A percentile compares a stretch with the other conserved stretches of the same genome.
Conservation (phyloP, 2,797 vertebrate species). For the Alca torda region DNA sequence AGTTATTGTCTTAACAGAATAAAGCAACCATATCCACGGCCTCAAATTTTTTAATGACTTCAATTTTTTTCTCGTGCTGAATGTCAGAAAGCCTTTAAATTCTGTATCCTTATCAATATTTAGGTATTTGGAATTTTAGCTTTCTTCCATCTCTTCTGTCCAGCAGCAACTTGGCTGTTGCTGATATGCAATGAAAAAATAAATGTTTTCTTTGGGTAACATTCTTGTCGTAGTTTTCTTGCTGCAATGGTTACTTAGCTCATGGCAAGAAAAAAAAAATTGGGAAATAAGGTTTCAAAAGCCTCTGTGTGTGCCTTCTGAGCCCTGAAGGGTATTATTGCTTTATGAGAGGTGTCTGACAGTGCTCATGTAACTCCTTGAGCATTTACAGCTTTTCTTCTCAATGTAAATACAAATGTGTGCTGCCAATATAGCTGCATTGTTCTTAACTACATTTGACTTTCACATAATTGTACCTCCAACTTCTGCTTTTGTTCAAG, state of each 20-base stretch:
- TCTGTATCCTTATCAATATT: neutral
- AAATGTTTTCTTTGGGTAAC: neutral
- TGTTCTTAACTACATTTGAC: neutral
- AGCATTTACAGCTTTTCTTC: neutral
- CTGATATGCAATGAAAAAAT: neutral
- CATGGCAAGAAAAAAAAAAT: neutral
- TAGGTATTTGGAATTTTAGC: neutral
- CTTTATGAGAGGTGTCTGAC: neutral
- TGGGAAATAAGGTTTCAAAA: neutral
- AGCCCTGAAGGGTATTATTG: neutral
- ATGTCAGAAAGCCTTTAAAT: neutral
- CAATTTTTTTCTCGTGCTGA: neutral
- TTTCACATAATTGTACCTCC: neutral
- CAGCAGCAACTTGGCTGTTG: neutral
- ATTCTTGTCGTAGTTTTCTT: neutral
- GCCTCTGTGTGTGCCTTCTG: neutral
- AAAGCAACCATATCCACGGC: neutral
- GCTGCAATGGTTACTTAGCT: neutral
- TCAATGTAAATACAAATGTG: neutral
- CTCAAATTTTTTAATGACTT: neutral
- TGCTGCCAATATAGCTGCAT: neutral
- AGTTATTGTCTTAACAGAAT: neutral
- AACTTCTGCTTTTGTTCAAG: neutral
- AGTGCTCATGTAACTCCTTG: neutral
- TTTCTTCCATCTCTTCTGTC: neutral